Evolutionary conservation across 2,797 vertebrate species (phyloP).

Genomic region (Sarcoramphus papa): DNA sequence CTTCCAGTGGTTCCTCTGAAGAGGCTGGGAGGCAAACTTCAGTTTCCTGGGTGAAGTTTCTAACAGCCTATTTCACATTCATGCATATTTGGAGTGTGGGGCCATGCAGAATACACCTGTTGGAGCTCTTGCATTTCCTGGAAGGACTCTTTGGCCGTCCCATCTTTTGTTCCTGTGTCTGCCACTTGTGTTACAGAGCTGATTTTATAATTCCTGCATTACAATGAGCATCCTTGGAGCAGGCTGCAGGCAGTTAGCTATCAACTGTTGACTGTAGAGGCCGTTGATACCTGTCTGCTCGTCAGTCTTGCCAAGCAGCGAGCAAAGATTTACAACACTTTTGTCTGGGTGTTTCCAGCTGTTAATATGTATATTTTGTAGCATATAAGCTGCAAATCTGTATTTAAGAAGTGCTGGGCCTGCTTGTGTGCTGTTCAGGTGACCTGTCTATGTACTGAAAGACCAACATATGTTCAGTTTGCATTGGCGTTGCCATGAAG

Average conservation of each 20-base stretch:
- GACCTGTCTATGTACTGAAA: background rate
- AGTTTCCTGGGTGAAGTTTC: background rate
- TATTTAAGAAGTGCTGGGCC: background rate
- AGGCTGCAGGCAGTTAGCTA: background rate
- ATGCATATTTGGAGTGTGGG: background rate
- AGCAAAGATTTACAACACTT: background rate
- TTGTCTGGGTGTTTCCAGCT: background rate
- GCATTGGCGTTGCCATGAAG: background rate
- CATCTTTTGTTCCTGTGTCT: background rate
- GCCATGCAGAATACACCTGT: background rate
- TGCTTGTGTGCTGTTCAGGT: background rate
- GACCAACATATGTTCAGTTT: fast-evolving
- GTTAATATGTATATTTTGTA: background rate
- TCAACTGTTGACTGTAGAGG: background rate
- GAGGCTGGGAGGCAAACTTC: background rate
- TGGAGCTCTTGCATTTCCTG: background rate
- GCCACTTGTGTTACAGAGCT: background rate
- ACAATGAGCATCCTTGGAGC: background rate
- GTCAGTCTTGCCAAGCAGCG: background rate
- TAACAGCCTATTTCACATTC: background rate
- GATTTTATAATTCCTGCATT: background rate
- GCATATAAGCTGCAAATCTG: background rate
- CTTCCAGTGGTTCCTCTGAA: background rate
- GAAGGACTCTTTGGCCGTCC: background rate
- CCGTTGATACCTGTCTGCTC: background rate